phyloP scores from a whole-genome alignment of 2,888 invertebrate genomes.

The Scotopteryx bipunctaria region DNA sequence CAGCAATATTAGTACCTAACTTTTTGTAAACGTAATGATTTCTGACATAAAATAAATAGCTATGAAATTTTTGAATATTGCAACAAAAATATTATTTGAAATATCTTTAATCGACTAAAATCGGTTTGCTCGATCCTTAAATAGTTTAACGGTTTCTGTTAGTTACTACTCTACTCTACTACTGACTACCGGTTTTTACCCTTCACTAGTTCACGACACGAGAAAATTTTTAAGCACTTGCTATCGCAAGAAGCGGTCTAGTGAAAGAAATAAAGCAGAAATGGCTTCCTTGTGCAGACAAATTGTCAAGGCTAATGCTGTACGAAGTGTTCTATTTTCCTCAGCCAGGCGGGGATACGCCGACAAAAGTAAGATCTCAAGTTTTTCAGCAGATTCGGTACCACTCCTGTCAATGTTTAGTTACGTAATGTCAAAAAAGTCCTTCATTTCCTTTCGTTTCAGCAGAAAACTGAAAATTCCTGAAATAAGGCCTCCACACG shows the following conservation, averaged over 20 bases:
- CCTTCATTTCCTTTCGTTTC: constrained; percentile 24
- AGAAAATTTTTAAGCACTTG: constrained; percentile 61
- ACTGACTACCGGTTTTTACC: constrained; percentile 16
- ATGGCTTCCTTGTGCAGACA: constrained; percentile 91
- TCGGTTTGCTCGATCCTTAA: too few relatives aligned
- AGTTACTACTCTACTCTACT: too few relatives aligned
- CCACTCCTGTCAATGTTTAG: constrained; percentile 66
- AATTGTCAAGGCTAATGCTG: constrained; percentile 85
- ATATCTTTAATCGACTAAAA: too few relatives aligned
- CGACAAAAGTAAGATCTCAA: constrained; percentile 85
- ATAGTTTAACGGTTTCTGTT: too few relatives aligned
- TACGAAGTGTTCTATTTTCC: constrained; percentile 85
- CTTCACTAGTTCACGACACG: constrained; percentile 41
- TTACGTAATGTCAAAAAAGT: constrained; percentile 80
- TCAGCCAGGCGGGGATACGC: constrained; percentile 84
- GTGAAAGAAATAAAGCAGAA: constrained; percentile 70
- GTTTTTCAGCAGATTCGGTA: constrained; percentile 40
- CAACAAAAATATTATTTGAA: too few relatives aligned
- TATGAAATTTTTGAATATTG: too few relatives aligned
- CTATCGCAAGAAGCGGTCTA: constrained; percentile 77
- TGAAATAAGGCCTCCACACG: constrained; percentile 6
- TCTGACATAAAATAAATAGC: too few relatives aligned
- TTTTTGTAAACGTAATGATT: too few relatives aligned
- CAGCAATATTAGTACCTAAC: too few relatives aligned
- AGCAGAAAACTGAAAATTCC: constrained; percentile 2